Evolutionary conservation across 2,888 invertebrate species (phyloP).

Genomic region (Tortricodes alternella): DNA sequence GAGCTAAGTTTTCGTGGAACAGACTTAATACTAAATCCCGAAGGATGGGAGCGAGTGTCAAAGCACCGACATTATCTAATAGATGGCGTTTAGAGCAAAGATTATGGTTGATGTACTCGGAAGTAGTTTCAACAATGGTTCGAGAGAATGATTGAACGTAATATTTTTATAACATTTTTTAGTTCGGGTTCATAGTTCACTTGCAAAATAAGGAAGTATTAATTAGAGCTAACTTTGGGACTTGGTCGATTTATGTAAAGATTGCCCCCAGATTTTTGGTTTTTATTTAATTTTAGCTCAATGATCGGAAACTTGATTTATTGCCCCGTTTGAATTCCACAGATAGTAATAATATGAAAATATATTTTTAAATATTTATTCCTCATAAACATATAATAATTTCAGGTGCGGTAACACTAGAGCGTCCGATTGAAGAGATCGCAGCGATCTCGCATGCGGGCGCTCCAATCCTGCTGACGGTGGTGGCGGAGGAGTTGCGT

Average conservation of each 20-base stretch:
- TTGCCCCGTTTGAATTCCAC: too few relatives aligned
- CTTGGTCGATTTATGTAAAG: too few relatives aligned
- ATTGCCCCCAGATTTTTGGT: too few relatives aligned
- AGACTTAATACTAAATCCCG: background rate
- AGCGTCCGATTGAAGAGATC: constrained; percentile 89
- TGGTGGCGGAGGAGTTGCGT: constrained; percentile 93
- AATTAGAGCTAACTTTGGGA: too few relatives aligned
- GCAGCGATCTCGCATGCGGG: constrained; percentile 91
- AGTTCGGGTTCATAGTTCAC: too few relatives aligned
- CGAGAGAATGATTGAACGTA: too few relatives aligned
- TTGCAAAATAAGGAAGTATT: too few relatives aligned
- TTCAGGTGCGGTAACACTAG: constrained; percentile 73
- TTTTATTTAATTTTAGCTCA: too few relatives aligned
- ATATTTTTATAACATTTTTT: too few relatives aligned
- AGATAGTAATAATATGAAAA: background rate
- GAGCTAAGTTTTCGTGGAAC: background rate
- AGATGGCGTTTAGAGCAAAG: constrained; percentile 1
- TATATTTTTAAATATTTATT: background rate
- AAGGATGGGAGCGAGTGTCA: background rate
- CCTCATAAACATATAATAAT: constrained; percentile 33
- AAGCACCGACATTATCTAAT: background rate
- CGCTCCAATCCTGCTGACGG: constrained; percentile 91
- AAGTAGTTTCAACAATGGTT: too few relatives aligned
- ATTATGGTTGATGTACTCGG: too few relatives aligned
- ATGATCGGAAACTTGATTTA: too few relatives aligned